phyloP scores from a whole-genome alignment of 2,113 vertebrate species.

The Python bivittatus region DNA sequence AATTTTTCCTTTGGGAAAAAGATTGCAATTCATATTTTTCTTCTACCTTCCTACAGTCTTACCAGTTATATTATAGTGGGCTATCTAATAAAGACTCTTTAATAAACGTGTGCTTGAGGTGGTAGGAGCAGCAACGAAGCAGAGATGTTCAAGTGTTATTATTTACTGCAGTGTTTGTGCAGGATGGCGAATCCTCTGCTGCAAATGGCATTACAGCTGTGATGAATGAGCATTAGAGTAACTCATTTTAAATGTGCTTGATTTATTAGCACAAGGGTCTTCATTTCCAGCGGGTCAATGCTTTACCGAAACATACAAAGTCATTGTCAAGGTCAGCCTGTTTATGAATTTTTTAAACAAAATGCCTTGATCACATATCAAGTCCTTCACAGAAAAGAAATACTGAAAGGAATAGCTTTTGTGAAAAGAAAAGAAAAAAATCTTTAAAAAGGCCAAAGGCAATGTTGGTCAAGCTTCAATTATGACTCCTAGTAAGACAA shows the following conservation, averaged over 20 bases:
- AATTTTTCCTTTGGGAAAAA: constrained; percentile 56
- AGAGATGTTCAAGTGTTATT: constrained; percentile 93
- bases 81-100: constrained; percentile 88
- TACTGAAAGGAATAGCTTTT: constrained; percentile 79
- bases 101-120: constrained; percentile 94
- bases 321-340: constrained; percentile 97
- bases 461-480: constrained; percentile 99
- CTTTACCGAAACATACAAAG: constrained; percentile 98
- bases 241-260: constrained; percentile 99
- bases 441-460: constrained; percentile 89
- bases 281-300: constrained; percentile 99
- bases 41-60: constrained; percentile 63
- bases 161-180: constrained; percentile 99
- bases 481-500: constrained; percentile 99
- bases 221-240: constrained; percentile 99
- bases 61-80: constrained; percentile 71
- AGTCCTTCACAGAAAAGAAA: constrained; percentile 77
- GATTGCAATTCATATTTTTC: constrained; percentile 55
- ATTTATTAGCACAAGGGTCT: constrained; percentile 97
- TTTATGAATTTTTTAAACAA: constrained; percentile 94
- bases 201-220: constrained; percentile 98
- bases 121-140: constrained; percentile 79
- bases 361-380: constrained; percentile 85
- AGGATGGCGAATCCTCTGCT: constrained; percentile 89
- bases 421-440: constrained; percentile 67